Evolutionary conservation across 2,888 invertebrate species (phyloP).

Genomic region (Amiota communis): DNA sequence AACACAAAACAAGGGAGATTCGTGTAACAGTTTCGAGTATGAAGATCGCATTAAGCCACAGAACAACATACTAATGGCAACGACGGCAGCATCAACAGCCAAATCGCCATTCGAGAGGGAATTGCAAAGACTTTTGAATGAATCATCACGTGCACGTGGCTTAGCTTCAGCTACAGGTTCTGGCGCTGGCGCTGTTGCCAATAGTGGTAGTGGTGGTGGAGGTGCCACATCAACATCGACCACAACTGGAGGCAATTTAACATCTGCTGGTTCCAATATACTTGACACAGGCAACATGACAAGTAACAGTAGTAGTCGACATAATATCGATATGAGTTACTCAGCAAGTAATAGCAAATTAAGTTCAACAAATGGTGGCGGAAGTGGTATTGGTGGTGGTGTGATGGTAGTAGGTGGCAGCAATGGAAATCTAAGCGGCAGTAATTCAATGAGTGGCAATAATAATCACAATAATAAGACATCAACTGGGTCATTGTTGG

Average conservation of each 20-base stretch:
- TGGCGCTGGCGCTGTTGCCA: background rate
- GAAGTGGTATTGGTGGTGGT: too few relatives aligned
- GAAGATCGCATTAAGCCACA: constrained; percentile 69
- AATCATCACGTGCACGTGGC: constrained; percentile 72
- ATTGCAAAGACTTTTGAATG: constrained; percentile 84
- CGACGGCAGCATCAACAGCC: constrained; percentile 52
- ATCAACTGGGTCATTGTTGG: constrained; percentile 29
- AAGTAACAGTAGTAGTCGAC: constrained; percentile 68
- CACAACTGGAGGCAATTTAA: constrained; percentile 48
- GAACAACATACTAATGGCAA: constrained; percentile 38
- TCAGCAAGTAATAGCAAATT: constrained; percentile 70
- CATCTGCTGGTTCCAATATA: constrained; percentile 49
- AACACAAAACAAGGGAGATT: constrained; percentile 78
- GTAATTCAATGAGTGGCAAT: constrained; percentile 67
- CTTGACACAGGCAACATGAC: constrained; percentile 50
- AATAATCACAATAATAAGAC: constrained; percentile 53
- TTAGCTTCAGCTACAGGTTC: constrained; percentile 40
- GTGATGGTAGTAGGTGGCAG: constrained; percentile 53
- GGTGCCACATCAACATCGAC: constrained; percentile 45
- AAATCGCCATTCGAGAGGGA: constrained; percentile 84
- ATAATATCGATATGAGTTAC: constrained; percentile 68
- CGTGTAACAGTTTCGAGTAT: constrained; percentile 79
- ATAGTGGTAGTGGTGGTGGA: constrained; percentile 35
- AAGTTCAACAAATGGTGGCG: constrained; percentile 59
- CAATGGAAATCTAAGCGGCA: constrained; percentile 69